Percentiles rank a stretch among this genome's conserved stretches.
Evolutionary conservation across 2,888 invertebrate species (phyloP).

Genomic region (Clostera curtula): DNA sequence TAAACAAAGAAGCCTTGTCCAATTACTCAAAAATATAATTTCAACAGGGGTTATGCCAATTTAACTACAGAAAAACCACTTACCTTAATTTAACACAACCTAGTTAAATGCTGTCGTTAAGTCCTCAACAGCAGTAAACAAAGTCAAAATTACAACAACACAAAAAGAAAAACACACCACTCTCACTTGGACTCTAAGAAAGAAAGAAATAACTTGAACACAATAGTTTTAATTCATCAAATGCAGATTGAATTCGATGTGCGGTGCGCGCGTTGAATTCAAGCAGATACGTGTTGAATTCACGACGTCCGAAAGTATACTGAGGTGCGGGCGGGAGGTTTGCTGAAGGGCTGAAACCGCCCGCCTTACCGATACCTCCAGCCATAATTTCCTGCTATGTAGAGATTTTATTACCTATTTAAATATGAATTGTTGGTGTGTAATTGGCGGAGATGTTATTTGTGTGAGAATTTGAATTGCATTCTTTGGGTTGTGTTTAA

Average conservation of each 20-base stretch:
- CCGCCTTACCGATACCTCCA: constrained; percentile 37
- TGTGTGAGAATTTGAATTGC: too few relatives aligned
- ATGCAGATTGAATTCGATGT: constrained; percentile 8
- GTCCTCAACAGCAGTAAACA: constrained; percentile 10
- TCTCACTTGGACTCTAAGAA: constrained; percentile 11
- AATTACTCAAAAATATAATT: too few relatives aligned
- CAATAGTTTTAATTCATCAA: constrained; percentile 23
- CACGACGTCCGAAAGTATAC: constrained; percentile 29
- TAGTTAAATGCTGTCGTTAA: constrained; percentile 18
- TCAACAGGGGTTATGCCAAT: too few relatives aligned
- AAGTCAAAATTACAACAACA: constrained; percentile 8
- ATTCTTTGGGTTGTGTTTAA: too few relatives aligned
- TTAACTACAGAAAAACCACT: constrained; percentile 17
- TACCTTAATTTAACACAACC: constrained; percentile 25
- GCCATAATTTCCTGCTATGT: constrained; percentile 29
- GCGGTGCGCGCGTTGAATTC: not conserved
- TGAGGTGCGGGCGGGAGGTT: constrained; percentile 40
- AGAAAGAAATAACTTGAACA: constrained; percentile 8
- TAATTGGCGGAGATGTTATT: not conserved
- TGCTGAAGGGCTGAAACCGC: constrained; percentile 31
- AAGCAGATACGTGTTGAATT: constrained; percentile 15
- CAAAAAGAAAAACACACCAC: constrained; percentile 15
- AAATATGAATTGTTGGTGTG: constrained; percentile 15
- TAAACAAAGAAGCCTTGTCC: too few relatives aligned
- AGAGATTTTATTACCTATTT: constrained; percentile 21